Evolutionary conservation across 2,888 invertebrate species (phyloP).

Genomic region (Troides helena): DNA sequence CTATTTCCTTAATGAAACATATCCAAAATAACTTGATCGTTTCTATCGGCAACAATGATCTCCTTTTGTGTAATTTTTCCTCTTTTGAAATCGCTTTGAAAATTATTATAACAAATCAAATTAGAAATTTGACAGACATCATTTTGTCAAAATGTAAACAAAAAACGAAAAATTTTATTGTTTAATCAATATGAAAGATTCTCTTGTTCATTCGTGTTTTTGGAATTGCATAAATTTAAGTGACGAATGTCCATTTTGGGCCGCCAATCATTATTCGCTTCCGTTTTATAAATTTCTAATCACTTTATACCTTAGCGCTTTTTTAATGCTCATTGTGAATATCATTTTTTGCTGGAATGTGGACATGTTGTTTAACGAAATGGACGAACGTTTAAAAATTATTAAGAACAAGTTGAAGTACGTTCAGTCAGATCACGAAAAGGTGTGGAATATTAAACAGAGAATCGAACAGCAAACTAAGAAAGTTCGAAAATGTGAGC

Average conservation of each 20-base stretch:
- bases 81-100: background rate
- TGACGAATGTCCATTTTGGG: slow-evolving; percentile 59
- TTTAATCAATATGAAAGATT: slow-evolving; percentile 23
- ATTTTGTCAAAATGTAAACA: slow-evolving; percentile 22
- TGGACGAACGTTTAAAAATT: slow-evolving; percentile 53
- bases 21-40: too few species aligned
- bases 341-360: slow-evolving; percentile 61
- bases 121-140: slow-evolving; percentile 13
- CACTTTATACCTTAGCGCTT: slow-evolving; percentile 51
- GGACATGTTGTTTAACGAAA: slow-evolving; percentile 52
- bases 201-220: slow-evolving; percentile 48
- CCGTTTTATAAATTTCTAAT: slow-evolving; percentile 55
- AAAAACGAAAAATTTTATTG: slow-evolving; percentile 32
- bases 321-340: slow-evolving; percentile 55
- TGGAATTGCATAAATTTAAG: slow-evolving; percentile 61
- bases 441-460: slow-evolving; percentile 52
- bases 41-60: background rate
- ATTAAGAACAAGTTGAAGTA: slow-evolving; percentile 54
- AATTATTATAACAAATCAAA: background rate
- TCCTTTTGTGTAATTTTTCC: background rate
- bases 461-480: slow-evolving; percentile 55
- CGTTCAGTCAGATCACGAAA: slow-evolving; percentile 54
- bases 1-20: too few species aligned
- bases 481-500: slow-evolving; percentile 47
- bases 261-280: slow-evolving; percentile 53